These are phyloP conservation scores for Zaprionus lachaisei DNA, from an alignment of 1,140 invertebrate species.

Conservation along the genomic window DNA sequence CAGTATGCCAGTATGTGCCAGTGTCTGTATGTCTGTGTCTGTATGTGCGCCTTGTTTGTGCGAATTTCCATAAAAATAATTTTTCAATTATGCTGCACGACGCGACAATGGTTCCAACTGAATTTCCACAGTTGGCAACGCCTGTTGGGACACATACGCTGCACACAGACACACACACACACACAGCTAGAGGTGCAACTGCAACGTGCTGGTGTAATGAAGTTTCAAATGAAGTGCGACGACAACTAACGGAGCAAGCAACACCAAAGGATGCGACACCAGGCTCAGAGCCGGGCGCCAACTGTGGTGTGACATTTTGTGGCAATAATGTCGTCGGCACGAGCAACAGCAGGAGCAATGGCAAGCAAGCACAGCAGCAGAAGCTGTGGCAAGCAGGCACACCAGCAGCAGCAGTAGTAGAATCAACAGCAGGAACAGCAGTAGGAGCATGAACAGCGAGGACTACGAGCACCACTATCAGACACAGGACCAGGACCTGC, in stretches of 20 bases:
- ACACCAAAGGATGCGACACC: constrained; percentile 32
- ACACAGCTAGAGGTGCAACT: constrained; percentile 7
- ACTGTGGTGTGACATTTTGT: constrained; percentile 74
- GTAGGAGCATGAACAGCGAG: no score
- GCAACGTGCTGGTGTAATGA: constrained; percentile 61
- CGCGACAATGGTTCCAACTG: constrained; percentile 54
- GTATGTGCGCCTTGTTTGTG: constrained; percentile 18
- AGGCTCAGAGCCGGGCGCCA: constrained; percentile 29
- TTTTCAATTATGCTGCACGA: constrained; percentile 72
- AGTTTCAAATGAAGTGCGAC: constrained; percentile 80
- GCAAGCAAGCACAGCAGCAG: background rate
- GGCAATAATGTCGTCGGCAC: constrained; percentile 66
- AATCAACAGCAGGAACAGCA: constrained; percentile 1
- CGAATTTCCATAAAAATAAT: constrained; percentile 77
- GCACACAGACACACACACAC: constrained; percentile 19
- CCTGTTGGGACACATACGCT: constrained; percentile 40
- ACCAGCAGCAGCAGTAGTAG: constrained; percentile 1
- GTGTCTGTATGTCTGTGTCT: background rate
- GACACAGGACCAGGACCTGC: background rate
- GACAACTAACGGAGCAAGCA: constrained; percentile 65
- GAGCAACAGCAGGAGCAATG: background rate
- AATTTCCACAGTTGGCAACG: constrained; percentile 57
- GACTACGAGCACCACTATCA: constrained; percentile 2
- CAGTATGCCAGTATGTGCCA: background rate
- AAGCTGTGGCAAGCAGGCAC: background rate